A percentile compares a stretch with the other conserved stretches of the same genome.
phyloP scores from a whole-genome alignment of 2,113 vertebrate genomes.

The Corythaixoides concolor region DNA sequence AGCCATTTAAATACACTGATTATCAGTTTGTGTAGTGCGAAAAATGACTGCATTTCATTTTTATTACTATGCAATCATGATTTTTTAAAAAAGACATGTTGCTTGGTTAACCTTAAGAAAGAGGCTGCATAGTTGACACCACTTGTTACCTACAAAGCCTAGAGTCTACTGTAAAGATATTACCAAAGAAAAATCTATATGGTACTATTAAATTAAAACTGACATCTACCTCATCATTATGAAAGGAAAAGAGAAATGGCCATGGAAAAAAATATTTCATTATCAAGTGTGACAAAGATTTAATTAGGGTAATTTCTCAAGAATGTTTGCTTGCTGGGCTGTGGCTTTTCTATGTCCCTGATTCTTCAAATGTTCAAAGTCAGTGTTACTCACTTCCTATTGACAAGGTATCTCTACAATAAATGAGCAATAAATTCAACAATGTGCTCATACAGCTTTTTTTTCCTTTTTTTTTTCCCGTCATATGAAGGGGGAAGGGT shows the following conservation, averaged over 20 bases:
- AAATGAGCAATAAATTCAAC: background rate
- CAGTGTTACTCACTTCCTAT: background rate
- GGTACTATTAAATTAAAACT: conserved; percentile 68
- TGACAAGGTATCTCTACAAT: background rate
- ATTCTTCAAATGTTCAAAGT: conserved; percentile 42
- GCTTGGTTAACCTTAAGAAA: conserved; percentile 7
- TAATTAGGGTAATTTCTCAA: conserved; percentile 62
- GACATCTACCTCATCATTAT: background rate
- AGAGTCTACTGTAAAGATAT: conserved; percentile 38
- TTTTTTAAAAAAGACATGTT: conserved; percentile 61
- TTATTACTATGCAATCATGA: conserved; percentile 53
- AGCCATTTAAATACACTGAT: background rate
- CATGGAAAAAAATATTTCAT: conserved; percentile 42
- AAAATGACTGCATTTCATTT: background rate
- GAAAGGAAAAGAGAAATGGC: conserved; percentile 46
- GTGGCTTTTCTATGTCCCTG: background rate
- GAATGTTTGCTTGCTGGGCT: conserved; percentile 3
- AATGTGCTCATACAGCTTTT: background rate
- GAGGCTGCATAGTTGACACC: background rate
- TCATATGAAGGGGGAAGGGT: background rate
- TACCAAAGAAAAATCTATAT: conserved; percentile 60
- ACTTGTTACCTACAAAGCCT: background rate
- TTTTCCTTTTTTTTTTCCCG: background rate
- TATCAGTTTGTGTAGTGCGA: background rate
- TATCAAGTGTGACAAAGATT: conserved; percentile 38